These are phyloP conservation scores for Zaprionus davidi DNA, from an alignment of 1,140 invertebrate genomes.

Conservation along the genomic window DNA sequence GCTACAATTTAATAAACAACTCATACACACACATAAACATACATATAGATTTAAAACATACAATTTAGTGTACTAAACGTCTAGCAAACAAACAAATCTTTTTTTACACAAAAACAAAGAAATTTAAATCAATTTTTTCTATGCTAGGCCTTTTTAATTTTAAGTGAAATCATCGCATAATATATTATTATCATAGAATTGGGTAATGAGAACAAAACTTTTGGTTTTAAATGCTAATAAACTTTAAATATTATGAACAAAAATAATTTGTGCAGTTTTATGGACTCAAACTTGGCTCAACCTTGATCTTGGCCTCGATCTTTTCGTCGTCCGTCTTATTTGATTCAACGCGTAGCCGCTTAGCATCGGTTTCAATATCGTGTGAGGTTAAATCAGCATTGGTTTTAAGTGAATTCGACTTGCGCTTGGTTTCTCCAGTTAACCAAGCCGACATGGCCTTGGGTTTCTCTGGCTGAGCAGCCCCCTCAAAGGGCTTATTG, in stretches of 20 bases:
- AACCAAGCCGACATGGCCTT: constrained; percentile 73
- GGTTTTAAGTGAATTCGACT: constrained; percentile 9
- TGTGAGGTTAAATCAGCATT: constrained; percentile 1
- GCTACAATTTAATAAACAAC: constrained; percentile 8
- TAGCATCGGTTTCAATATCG: constrained; percentile 22
- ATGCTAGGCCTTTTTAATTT: constrained; percentile 66
- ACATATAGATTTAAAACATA: constrained; percentile 17
- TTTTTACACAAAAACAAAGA: constrained; percentile 34
- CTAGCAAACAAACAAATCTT: constrained; percentile 24
- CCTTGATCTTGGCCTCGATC: neutral
- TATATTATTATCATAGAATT: constrained; percentile 51
- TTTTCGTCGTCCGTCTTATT: neutral
- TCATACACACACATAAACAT: constrained; percentile 42
- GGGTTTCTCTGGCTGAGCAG: constrained; percentile 51
- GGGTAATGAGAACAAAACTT: constrained; percentile 48
- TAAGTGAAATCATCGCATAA: constrained; percentile 49
- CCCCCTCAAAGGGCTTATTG: constrained; percentile 85
- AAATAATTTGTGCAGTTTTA: neutral
- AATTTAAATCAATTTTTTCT: constrained; percentile 64
- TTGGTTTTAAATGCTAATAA: constrained; percentile 65
- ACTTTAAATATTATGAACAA: constrained; percentile 55
- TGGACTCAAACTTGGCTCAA: constrained; percentile 13
- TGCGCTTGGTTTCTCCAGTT: constrained; percentile 50
- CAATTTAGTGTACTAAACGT: constrained; percentile 58
- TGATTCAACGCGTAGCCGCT: constrained; percentile 27